Evolutionary conservation across 2,113 vertebrate species (phyloP).

Genomic region (Mohoua ochrocephala): DNA sequence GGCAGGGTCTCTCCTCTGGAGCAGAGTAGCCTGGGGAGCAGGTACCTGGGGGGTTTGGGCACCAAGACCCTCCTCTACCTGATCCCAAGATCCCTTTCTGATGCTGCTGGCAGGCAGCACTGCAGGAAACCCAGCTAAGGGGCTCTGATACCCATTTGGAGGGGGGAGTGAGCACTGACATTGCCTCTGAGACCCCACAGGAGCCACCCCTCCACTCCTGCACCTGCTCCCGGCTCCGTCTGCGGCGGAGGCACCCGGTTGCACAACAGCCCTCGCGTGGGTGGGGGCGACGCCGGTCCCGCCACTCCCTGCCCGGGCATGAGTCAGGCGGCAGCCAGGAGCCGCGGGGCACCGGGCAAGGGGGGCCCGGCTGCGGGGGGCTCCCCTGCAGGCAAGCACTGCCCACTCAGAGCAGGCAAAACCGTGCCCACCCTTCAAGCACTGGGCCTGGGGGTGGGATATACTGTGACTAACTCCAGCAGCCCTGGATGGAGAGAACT

Average conservation of each 20-base stretch:
- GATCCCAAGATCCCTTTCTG: background rate
- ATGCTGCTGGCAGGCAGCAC: background rate
- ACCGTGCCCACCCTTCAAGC: background rate
- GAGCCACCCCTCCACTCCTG: background rate
- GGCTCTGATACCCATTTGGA: background rate
- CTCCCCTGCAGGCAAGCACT: background rate
- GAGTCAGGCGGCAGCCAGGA: background rate
- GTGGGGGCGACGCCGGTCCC: background rate
- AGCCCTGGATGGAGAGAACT: background rate
- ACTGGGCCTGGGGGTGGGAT: background rate
- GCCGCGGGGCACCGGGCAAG: background rate
- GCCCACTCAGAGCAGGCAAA: background rate
- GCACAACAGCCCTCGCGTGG: conserved; percentile 32
- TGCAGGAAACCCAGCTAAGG: background rate
- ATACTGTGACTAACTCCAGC: background rate
- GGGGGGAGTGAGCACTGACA: rapidly evolving
- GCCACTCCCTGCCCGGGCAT: conserved; percentile 21
- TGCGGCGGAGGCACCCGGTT: background rate
- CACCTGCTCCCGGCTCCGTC: background rate
- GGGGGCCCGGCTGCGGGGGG: background rate
- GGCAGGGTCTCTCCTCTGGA: background rate
- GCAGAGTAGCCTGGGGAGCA: background rate
- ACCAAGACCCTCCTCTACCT: background rate
- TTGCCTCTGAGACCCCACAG: background rate
- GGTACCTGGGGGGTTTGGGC: background rate